Evolutionary conservation across 2,797 vertebrate genomes (phyloP).

Genomic region (Dallia pectoralis): DNA sequence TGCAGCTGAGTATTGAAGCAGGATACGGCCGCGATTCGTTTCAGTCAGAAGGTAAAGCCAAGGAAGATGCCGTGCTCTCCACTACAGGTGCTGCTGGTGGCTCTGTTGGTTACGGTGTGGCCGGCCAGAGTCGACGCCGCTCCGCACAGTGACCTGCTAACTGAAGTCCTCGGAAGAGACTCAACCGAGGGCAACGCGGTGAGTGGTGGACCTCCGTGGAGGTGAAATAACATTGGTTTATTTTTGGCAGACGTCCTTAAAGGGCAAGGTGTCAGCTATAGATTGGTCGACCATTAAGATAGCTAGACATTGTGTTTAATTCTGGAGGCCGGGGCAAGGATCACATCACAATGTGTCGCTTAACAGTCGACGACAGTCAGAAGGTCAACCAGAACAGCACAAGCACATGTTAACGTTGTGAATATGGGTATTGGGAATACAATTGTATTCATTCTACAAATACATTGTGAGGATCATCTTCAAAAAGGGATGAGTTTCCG

Average conservation of each 20-base stretch:
- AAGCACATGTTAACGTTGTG: not conserved
- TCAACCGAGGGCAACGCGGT: slow-evolving; percentile 57
- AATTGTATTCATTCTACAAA: not conserved
- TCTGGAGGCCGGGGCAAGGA: not conserved
- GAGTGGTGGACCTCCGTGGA: slow-evolving; percentile 22
- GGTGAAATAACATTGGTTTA: not conserved
- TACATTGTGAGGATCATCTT: not conserved
- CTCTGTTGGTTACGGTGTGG: slow-evolving; percentile 52
- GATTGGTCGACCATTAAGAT: not conserved
- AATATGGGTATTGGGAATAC: not conserved
- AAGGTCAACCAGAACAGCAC: not conserved
- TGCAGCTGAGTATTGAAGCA: not conserved
- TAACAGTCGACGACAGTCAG: not conserved
- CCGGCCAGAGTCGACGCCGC: slow-evolving; percentile 49
- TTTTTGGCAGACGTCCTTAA: too few species aligned
- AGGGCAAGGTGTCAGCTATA: not conserved
- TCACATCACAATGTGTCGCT: not conserved
- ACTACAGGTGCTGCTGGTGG: slow-evolving; percentile 57
- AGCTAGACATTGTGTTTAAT: not conserved
- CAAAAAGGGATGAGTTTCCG: not conserved
- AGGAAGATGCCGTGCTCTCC: slow-evolving; percentile 62
- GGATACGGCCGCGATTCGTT: not conserved
- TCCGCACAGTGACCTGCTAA: slow-evolving; percentile 50
- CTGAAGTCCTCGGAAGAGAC: slow-evolving; percentile 49
- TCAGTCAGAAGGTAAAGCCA: not conserved